Conservation (phyloP, 2,113 vertebrate species). For the Gallinago undulata region DNA sequence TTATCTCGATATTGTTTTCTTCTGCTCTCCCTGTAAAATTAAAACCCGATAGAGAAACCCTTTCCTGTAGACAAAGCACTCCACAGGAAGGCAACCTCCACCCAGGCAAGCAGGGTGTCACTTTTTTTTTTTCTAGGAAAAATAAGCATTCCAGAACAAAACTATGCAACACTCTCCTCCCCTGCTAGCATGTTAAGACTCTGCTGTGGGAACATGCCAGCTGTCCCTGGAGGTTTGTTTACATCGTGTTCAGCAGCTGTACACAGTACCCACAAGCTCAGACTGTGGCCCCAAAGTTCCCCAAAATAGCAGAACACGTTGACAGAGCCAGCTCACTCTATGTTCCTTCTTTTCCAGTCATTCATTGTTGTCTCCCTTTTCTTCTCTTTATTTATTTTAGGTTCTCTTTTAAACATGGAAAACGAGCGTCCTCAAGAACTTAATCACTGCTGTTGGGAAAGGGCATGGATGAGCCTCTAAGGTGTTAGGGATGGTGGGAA, state of each 20-base stretch:
- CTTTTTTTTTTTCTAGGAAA: neutral
- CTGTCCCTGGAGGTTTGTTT: neutral
- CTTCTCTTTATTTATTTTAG: slow-evolving; percentile 15
- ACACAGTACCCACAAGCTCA: neutral
- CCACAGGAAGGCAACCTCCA: neutral
- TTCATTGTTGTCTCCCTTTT: neutral
- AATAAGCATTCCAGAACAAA: neutral
- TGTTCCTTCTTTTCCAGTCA: neutral
- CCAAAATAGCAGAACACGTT: neutral
- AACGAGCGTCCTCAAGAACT: slow-evolving; percentile 2
- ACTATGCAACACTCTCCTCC: neutral
- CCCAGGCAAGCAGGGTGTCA: neutral
- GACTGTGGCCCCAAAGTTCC: neutral
- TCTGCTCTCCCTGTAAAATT: neutral
- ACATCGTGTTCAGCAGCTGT: neutral
- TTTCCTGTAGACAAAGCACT: slow-evolving; percentile 9
- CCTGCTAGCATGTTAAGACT: neutral
- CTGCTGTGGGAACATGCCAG: neutral
- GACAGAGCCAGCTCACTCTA: neutral
- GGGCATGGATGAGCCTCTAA: neutral
- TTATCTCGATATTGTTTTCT: neutral
- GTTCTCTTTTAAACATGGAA: slow-evolving; percentile 75
- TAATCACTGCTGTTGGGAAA: neutral
- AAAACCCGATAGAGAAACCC: neutral
- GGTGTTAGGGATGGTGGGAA: neutral